Evolutionary conservation across 1,140 invertebrate species (phyloP).

Genomic region (Scaptomyza hsui): DNA sequence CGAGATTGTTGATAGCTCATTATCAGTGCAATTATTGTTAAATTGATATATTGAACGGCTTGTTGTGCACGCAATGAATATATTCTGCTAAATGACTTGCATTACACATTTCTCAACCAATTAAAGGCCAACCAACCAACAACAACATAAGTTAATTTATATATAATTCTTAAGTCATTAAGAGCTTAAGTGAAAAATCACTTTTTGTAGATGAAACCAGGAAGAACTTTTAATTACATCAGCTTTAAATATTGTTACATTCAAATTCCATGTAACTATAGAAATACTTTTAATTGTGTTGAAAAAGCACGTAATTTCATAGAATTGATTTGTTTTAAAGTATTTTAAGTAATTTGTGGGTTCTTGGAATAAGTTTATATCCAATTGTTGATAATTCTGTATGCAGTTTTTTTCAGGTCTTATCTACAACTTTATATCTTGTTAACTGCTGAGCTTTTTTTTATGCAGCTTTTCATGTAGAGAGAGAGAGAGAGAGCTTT

Average conservation of each 20-base stretch:
- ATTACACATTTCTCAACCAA: slow-evolving; percentile 14
- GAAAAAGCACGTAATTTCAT: background rate
- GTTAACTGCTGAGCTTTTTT: slow-evolving; percentile 5
- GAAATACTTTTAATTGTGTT: too few relatives aligned
- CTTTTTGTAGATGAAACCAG: slow-evolving; percentile 1
- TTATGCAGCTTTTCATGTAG: background rate
- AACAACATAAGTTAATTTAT: slow-evolving; percentile 8
- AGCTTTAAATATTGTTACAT: too few relatives aligned
- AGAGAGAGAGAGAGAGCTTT: slow-evolving; percentile 30
- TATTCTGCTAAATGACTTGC: background rate
- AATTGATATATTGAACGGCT: slow-evolving; percentile 16
- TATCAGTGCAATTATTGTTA: slow-evolving; percentile 23
- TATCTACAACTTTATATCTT: background rate
- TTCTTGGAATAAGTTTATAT: background rate
- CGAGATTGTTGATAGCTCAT: slow-evolving; percentile 16
- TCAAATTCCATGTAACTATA: background rate
- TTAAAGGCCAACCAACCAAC: background rate
- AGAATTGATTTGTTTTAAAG: background rate
- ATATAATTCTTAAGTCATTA: slow-evolving; percentile 23
- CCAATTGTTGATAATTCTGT: too few relatives aligned
- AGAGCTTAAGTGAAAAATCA: slow-evolving; percentile 2
- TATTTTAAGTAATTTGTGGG: background rate
- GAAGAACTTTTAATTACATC: slow-evolving; percentile 2
- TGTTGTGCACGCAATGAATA: slow-evolving; percentile 17
- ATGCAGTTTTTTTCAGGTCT: background rate